Percentiles rank a stretch among this genome's conserved stretches.
Conservation (phyloP, 2,888 invertebrate species). For the Cotesia congregata region DNA sequence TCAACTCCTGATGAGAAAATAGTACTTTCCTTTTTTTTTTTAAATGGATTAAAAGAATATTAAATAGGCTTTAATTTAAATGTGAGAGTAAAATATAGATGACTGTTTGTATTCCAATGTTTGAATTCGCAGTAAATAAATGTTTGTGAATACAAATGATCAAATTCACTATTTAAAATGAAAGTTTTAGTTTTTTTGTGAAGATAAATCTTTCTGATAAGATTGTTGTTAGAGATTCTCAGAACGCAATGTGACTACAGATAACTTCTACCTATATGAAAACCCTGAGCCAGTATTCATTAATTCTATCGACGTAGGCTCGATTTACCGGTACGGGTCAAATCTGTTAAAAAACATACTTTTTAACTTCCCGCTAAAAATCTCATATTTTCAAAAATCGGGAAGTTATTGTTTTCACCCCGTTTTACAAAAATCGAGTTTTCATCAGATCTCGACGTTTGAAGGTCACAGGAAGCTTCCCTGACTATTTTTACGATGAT, state of each 20-base stretch:
- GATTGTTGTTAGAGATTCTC: conserved; percentile 33
- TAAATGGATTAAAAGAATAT: not conserved
- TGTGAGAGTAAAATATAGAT: conserved; percentile 40
- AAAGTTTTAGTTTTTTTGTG: conserved; percentile 45
- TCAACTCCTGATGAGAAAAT: not conserved
- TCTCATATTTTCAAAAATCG: too few relatives aligned
- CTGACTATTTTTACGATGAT: too few relatives aligned
- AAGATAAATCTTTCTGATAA: conserved; percentile 35
- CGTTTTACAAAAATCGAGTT: too few relatives aligned
- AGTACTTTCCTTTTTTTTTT: not conserved
- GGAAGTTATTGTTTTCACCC: too few relatives aligned
- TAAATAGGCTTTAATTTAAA: conserved; percentile 24
- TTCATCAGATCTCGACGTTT: too few relatives aligned
- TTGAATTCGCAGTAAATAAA: conserved; percentile 27
- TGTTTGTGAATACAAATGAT: conserved; percentile 45
- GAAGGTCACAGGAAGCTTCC: too few relatives aligned
- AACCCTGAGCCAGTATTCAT: conserved; percentile 20
- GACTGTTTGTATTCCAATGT: conserved; percentile 35
- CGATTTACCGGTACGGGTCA: conserved; percentile 17
- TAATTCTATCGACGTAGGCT: conserved; percentile 29
- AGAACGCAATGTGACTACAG: conserved; percentile 24
- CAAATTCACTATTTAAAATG: conserved; percentile 34
- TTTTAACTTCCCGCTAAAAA: too few relatives aligned
- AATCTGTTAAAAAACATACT: not conserved
- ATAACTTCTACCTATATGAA: conserved; percentile 7